phyloP scores from a whole-genome alignment of 2,888 invertebrate species.

The Drosophila testacea region DNA sequence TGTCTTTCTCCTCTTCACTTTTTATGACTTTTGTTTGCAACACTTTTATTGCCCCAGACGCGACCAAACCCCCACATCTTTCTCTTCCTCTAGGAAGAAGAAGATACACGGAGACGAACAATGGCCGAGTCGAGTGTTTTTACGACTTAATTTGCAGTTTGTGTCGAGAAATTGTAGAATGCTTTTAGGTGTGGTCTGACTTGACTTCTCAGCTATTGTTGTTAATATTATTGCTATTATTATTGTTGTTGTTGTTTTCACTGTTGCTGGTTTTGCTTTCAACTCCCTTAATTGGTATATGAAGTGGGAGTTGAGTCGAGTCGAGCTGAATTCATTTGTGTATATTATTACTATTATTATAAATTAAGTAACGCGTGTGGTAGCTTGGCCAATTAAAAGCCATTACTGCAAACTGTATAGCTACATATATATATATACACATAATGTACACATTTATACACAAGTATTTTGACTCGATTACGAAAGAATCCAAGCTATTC shows the following conservation, averaged over 20 bases:
- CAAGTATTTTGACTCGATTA: neutral
- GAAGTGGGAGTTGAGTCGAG: slow-evolving; percentile 20
- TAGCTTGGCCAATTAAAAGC: slow-evolving; percentile 65
- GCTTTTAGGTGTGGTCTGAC: slow-evolving; percentile 65
- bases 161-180: slow-evolving; percentile 52
- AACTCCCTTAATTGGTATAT: slow-evolving; percentile 65
- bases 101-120: slow-evolving; percentile 26
- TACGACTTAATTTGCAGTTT: slow-evolving; percentile 75
- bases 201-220: slow-evolving; percentile 38
- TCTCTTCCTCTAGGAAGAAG: neutral
- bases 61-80: slow-evolving; percentile 7
- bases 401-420: slow-evolving; percentile 57
- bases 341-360: slow-evolving; percentile 66
- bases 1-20: slow-evolving; percentile 59
- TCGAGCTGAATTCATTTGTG: slow-evolving; percentile 53
- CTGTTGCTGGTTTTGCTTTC: slow-evolving; percentile 29
- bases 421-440: neutral
- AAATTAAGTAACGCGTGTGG: slow-evolving; percentile 54
- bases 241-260: slow-evolving; percentile 1
- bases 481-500: slow-evolving; percentile 2
- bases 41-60: slow-evolving; percentile 68
- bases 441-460: neutral
- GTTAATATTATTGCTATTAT: slow-evolving; percentile 22
- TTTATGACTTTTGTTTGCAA: slow-evolving; percentile 74
- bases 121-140: slow-evolving; percentile 57